Percentiles rank a stretch among this genome's conserved stretches.
phyloP scores from a whole-genome alignment of 2,888 invertebrate genomes.

The Lasioglossum vierecki region DNA sequence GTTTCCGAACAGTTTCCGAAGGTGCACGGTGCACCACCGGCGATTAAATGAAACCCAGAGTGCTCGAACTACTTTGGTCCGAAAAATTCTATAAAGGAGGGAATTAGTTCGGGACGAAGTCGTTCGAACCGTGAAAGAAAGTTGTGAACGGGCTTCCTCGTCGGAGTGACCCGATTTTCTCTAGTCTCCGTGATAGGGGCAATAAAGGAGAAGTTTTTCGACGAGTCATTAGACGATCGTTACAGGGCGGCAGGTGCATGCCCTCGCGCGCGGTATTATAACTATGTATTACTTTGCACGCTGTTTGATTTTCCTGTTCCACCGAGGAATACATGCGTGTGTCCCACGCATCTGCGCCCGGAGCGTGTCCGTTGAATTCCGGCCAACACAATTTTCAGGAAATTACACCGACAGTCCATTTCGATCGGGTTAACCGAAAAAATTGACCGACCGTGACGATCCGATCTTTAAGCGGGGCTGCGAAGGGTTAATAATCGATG shows the following conservation, averaged over 20 bases:
- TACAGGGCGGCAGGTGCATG: conserved; percentile 70
- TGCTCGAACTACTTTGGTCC: neutral
- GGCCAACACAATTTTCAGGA: conserved; percentile 63
- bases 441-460: conserved; percentile 54
- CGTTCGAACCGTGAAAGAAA: neutral
- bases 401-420: conserved; percentile 62
- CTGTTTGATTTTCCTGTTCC: conserved; percentile 68
- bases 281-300: conserved; percentile 21
- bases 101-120: conserved; percentile 12
- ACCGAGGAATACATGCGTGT: conserved; percentile 65
- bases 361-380: conserved; percentile 56
- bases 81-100: neutral
- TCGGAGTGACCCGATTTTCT: conserved; percentile 23
- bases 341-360: conserved; percentile 72
- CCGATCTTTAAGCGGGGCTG: neutral
- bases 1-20: too few species aligned
- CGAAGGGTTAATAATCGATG: conserved; percentile 47
- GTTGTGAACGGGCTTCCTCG: conserved; percentile 2
- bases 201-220: conserved; percentile 60
- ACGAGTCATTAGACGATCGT: conserved; percentile 74
- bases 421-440: conserved; percentile 57
- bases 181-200: conserved; percentile 28
- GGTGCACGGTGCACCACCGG: neutral
- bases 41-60: neutral
- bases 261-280: conserved; percentile 21